These are phyloP conservation scores for Bubo bubo DNA, from an alignment of 2,113 vertebrate species.

Conservation along the genomic window DNA sequence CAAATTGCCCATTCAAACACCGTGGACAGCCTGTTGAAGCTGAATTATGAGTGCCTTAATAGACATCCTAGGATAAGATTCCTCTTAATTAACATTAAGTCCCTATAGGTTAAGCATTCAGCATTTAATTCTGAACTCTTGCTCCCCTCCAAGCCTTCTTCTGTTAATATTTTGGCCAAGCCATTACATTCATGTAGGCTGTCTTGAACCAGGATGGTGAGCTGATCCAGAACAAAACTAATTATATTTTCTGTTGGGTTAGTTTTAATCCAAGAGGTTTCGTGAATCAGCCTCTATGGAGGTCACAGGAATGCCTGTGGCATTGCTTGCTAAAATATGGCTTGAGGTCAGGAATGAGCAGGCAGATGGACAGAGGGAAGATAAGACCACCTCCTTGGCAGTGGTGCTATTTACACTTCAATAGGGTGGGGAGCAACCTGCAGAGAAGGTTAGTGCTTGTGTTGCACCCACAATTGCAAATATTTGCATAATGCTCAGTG, in stretches of 20 bases:
- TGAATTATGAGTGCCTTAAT: not conserved
- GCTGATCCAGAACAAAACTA: not conserved
- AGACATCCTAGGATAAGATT: not conserved
- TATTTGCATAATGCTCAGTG: not conserved
- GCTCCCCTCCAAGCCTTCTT: not conserved
- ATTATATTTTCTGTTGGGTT: not conserved
- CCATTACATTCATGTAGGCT: not conserved
- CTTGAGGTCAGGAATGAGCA: not conserved
- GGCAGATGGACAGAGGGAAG: not conserved
- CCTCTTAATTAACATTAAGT: too few species aligned
- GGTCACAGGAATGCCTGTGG: not conserved
- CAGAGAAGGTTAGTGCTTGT: not conserved
- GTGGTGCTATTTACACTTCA: not conserved
- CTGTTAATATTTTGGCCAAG: not conserved
- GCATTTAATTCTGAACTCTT: not conserved
- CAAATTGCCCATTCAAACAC: not conserved
- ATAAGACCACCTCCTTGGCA: not conserved
- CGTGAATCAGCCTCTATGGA: not conserved
- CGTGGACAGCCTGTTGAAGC: not conserved
- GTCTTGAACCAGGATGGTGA: not conserved
- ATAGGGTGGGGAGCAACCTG: not conserved
- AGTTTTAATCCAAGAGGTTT: not conserved
- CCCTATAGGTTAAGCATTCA: accelerated
- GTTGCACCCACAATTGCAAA: not conserved
- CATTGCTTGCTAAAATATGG: not conserved